Conservation (phyloP, 1,140 invertebrate species). For the Coptotermes formosanus region DNA sequence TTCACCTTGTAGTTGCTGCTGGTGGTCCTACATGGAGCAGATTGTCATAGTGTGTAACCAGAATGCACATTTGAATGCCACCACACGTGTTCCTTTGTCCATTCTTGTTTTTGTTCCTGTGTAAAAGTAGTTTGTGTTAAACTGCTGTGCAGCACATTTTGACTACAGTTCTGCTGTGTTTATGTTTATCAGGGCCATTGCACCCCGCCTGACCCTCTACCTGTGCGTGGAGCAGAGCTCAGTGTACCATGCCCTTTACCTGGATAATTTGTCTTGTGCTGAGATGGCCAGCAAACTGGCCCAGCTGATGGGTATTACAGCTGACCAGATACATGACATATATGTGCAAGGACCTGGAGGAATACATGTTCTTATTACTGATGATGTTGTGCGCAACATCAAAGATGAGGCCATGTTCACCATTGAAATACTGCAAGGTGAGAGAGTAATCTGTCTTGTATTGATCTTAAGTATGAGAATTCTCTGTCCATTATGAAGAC, state of each 20-base stretch:
- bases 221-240: slow-evolving; percentile 61
- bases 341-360: slow-evolving; percentile 72
- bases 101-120: not conserved
- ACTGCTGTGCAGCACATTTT: no score
- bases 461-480: not conserved
- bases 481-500: no score
- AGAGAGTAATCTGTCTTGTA: not conserved
- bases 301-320: slow-evolving; percentile 55
- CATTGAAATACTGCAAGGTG: slow-evolving; percentile 50
- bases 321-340: slow-evolving; percentile 60
- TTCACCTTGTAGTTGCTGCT: no score
- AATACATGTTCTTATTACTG: slow-evolving; percentile 71
- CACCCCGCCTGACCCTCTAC: slow-evolving; percentile 76
- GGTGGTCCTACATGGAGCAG: no score
- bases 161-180: not conserved
- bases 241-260: slow-evolving; percentile 78
- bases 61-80: no score
- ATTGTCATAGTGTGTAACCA: no score
- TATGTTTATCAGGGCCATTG: slow-evolving; percentile 58
- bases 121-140: not conserved
- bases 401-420: slow-evolving; percentile 64
- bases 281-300: slow-evolving; percentile 69
- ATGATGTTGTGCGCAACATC: slow-evolving; percentile 67
- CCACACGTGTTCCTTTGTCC: no score
- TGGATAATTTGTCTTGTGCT: slow-evolving; percentile 63